These are phyloP conservation scores for Riparia riparia DNA, from an alignment of 2,113 vertebrate species.

Conservation along the genomic window DNA sequence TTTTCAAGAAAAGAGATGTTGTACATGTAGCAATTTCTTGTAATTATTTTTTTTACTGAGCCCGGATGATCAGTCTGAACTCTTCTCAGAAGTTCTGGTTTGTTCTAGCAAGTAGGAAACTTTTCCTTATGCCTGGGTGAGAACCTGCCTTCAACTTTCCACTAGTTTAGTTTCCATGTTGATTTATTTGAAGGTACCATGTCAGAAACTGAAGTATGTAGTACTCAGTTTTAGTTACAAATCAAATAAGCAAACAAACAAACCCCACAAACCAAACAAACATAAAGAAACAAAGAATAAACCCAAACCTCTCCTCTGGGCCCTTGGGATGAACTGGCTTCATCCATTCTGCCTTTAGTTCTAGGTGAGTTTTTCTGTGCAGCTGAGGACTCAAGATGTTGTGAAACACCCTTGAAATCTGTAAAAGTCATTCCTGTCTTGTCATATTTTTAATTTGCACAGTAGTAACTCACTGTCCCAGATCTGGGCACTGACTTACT, in stretches of 20 bases:
- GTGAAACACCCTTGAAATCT: neutral
- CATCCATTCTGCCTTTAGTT: neutral
- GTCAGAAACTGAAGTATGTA: neutral
- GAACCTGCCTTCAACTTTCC: neutral
- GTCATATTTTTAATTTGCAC: neutral
- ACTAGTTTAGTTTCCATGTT: neutral
- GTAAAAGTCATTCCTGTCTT: neutral
- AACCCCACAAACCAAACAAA: neutral
- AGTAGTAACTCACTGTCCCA: accelerated
- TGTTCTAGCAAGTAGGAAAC: neutral
- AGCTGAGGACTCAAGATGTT: accelerated
- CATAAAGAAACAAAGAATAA: neutral
- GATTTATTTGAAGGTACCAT: neutral
- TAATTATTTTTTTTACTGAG: neutral
- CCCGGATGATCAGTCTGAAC: neutral
- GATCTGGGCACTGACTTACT: neutral
- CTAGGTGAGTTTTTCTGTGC: neutral
- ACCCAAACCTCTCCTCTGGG: neutral
- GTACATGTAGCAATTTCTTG: neutral
- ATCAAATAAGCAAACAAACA: neutral
- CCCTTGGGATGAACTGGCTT: neutral
- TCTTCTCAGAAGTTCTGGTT: neutral
- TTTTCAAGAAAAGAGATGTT: neutral
- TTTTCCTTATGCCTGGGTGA: neutral
- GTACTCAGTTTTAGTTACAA: neutral